Conservation (phyloP, 2,113 vertebrate species). For the Hippocampus mohnikei region DNA sequence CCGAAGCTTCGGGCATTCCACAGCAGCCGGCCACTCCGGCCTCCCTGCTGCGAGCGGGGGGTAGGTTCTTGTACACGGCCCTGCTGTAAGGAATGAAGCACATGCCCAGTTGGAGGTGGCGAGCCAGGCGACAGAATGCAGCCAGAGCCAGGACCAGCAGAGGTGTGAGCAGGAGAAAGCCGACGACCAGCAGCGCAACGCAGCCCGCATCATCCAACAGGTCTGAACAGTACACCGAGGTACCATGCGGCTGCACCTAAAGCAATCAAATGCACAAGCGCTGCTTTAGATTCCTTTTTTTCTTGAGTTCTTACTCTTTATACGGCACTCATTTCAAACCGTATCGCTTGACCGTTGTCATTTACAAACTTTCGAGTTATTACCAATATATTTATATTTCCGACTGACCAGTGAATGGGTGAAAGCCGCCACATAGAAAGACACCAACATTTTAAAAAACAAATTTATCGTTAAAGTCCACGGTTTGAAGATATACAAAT, state of each 20-base stretch:
- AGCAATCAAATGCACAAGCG: not conserved
- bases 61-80: conserved; percentile 81
- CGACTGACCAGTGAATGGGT: no score
- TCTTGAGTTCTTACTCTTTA: not conserved
- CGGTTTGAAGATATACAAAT: no score
- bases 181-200: conserved; percentile 82
- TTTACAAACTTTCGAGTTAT: no score
- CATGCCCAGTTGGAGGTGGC: conserved; percentile 81
- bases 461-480: no score
- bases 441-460: no score
- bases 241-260: conserved; percentile 77
- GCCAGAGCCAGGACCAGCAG: conserved; percentile 84
- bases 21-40: conserved; percentile 58
- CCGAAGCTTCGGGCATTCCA: conserved; percentile 45
- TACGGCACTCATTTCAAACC: no score
- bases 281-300: not conserved
- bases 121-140: conserved; percentile 82
- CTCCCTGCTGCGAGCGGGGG: conserved; percentile 45
- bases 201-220: conserved; percentile 79
- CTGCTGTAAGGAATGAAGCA: conserved; percentile 90
- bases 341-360: no score
- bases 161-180: conserved; percentile 81
- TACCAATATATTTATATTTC: no score
- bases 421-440: no score
- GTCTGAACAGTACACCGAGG: conserved; percentile 75